These are phyloP conservation scores for Scomber colias DNA, from an alignment of 2,113 vertebrate species.

Conservation along the genomic window DNA sequence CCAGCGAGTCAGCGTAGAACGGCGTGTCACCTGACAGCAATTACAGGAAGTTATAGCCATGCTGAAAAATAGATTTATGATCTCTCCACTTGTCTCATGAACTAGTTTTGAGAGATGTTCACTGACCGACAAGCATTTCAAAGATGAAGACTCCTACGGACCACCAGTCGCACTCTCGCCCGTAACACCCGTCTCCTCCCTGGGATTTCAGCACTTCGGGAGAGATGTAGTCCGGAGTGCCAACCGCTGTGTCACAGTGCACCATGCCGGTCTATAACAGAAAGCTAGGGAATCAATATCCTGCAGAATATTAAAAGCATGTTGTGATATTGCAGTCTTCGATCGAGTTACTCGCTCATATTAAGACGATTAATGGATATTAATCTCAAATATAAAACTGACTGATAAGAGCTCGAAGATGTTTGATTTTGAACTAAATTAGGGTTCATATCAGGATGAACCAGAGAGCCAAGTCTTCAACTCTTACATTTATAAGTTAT, in stretches of 20 bases:
- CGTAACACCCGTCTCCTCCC: constrained; percentile 97
- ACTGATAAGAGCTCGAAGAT: background rate
- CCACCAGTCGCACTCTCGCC: constrained; percentile 99
- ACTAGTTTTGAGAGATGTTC: background rate
- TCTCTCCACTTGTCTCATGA: background rate
- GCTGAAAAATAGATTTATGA: background rate
- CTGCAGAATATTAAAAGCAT: background rate
- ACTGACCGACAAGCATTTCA: constrained; percentile 99
- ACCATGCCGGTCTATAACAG: constrained; percentile 95
- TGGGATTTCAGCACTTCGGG: constrained; percentile 97
- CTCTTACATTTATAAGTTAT: too few relatives aligned
- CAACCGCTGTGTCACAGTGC: constrained; percentile 96
- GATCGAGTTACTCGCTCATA: background rate
- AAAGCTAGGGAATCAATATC: constrained; percentile 16
- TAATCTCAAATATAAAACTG: background rate
- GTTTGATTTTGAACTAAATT: background rate
- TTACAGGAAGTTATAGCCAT: background rate
- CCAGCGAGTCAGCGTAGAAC: constrained; percentile 98
- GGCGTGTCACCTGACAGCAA: constrained; percentile 92
- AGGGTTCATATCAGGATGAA: too few relatives aligned
- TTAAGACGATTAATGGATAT: background rate
- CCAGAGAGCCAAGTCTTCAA: too few relatives aligned
- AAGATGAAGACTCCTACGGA: constrained; percentile 99
- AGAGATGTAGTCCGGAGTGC: constrained; percentile 97
- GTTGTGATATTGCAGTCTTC: background rate